These are phyloP conservation scores for Dichetophora obliterata DNA, from an alignment of 2,888 invertebrate species.

Conservation along the genomic window DNA sequence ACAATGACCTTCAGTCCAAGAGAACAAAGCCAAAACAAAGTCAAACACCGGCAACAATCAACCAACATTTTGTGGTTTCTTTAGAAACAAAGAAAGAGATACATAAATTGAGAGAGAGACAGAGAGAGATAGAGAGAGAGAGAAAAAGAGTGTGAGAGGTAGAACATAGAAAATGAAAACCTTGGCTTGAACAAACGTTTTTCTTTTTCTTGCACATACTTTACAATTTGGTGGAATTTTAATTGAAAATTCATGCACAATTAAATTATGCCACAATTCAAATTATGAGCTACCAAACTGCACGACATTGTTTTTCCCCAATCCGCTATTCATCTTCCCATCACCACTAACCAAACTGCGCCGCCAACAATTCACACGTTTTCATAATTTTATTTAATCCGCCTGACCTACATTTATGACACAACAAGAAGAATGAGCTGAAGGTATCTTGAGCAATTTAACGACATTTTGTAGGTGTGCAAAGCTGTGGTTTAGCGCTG, in stretches of 20 bases:
- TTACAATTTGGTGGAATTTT: slow-evolving; percentile 3
- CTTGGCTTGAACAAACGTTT: too few species aligned
- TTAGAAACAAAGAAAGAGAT: not conserved
- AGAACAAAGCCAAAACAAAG: not conserved
- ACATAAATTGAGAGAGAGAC: not conserved
- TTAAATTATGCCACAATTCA: slow-evolving; percentile 62
- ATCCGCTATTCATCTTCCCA: not conserved
- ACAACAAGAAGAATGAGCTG: not conserved
- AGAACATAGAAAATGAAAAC: not conserved
- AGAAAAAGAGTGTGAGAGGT: not conserved
- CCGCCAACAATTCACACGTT: not conserved
- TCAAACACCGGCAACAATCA: not conserved
- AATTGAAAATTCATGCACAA: slow-evolving; percentile 45
- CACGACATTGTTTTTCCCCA: too few species aligned
- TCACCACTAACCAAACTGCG: not conserved
- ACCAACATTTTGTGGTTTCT: not conserved
- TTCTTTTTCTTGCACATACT: too few species aligned
- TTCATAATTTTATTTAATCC: slow-evolving; percentile 21
- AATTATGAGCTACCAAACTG: not conserved
- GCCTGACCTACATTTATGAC: slow-evolving; percentile 18
- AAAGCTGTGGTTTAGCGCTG: too few species aligned
- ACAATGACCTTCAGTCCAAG: not conserved
- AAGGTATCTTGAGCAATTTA: not conserved
- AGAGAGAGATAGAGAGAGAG: not conserved
- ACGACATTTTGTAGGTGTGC: too few species aligned